Evolutionary conservation across 2,888 invertebrate genomes (phyloP).

Genomic region (Pristionchus exspectatus): DNA sequence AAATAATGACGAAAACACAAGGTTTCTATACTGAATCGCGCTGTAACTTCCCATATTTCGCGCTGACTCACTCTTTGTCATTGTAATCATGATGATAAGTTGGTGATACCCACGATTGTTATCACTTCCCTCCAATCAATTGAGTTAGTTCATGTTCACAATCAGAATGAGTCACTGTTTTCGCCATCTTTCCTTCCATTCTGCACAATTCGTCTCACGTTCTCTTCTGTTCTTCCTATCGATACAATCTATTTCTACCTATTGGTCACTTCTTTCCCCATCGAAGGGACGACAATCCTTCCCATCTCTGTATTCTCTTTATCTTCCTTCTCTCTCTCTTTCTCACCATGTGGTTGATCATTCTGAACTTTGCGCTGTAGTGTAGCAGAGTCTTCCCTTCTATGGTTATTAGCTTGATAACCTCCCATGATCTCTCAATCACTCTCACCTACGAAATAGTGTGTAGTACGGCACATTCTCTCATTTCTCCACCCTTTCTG

Average conservation of each 20-base stretch:
- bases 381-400: neutral
- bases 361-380: neutral
- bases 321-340: neutral
- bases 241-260: neutral
- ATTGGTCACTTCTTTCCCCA: neutral
- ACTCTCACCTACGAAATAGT: neutral
- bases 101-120: neutral
- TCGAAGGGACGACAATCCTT: neutral
- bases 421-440: neutral
- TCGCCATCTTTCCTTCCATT: neutral
- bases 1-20: neutral
- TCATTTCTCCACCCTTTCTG: neutral
- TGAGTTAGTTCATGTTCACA: slow-evolving; percentile 33
- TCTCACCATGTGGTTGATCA: slow-evolving; percentile 1
- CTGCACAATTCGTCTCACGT: slow-evolving; percentile 5
- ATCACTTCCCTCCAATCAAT: slow-evolving; percentile 12
- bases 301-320: neutral
- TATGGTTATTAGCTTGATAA: neutral
- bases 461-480: neutral
- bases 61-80: slow-evolving; percentile 9
- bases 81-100: neutral
- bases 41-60: neutral
- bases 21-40: neutral
- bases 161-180: slow-evolving; percentile 23
- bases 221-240: neutral